Evolutionary conservation across 2,113 vertebrate species (phyloP).

Genomic region (Marcusenius ussheri): DNA sequence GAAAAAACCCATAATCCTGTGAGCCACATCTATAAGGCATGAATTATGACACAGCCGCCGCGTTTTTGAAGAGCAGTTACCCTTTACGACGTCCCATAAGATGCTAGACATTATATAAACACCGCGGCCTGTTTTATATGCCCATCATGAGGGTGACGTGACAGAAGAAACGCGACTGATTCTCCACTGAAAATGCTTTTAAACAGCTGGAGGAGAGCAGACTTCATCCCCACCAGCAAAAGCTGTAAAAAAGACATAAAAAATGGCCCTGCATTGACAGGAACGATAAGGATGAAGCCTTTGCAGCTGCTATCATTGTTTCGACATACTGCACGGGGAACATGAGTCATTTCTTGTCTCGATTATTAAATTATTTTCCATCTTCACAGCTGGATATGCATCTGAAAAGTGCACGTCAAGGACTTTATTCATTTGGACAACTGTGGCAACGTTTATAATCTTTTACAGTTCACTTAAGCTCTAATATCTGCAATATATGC

Average conservation of each 20-base stretch:
- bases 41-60: background rate
- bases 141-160: background rate
- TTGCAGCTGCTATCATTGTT: background rate
- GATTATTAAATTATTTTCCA: background rate
- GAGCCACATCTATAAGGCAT: background rate
- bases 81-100: constrained; percentile 3
- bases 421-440: background rate
- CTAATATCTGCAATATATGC: background rate
- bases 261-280: background rate
- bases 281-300: background rate
- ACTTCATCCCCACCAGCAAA: background rate
- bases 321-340: background rate
- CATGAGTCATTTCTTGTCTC: background rate
- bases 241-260: background rate
- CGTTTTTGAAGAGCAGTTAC: background rate
- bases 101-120: background rate
- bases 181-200: background rate
- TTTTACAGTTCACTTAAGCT: background rate
- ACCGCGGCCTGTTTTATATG: background rate
- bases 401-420: background rate
- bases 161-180: background rate
- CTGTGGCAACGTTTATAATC: background rate
- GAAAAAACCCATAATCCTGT: background rate
- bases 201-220: background rate
- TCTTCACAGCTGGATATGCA: background rate